Evolutionary conservation across 2,797 vertebrate species (phyloP).

Genomic region (Sebastes umbrosus): DNA sequence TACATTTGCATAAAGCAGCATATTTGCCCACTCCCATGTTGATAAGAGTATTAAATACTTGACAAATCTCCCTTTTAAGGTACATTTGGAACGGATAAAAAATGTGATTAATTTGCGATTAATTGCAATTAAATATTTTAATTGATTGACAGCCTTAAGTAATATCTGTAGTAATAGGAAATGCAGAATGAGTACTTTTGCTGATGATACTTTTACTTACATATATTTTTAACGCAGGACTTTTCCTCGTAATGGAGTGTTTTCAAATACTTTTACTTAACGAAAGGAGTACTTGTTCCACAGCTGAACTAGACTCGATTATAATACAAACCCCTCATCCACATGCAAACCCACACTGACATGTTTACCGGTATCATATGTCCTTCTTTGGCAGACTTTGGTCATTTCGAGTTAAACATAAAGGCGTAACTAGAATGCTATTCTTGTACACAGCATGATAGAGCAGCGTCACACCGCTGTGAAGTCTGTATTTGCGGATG

Average conservation of each 20-base stretch:
- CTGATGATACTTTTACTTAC: neutral
- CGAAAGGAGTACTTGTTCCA: neutral
- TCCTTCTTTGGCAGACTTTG: neutral
- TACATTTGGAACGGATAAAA: too few relatives aligned
- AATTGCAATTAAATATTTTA: too few relatives aligned
- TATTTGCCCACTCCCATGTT: too few relatives aligned
- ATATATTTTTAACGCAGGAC: neutral
- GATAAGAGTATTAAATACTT: too few relatives aligned
- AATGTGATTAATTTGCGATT: too few relatives aligned
- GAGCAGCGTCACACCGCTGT: conserved; percentile 57
- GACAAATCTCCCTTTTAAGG: too few relatives aligned
- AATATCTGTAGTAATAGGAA: too few relatives aligned
- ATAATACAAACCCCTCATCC: neutral
- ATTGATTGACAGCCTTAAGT: too few relatives aligned
- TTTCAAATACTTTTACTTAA: neutral
- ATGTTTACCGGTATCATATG: neutral
- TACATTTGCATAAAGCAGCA: too few relatives aligned
- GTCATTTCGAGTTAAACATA: conserved; percentile 4
- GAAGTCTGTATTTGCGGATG: conserved; percentile 60
- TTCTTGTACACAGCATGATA: conserved; percentile 69
- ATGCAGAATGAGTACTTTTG: neutral
- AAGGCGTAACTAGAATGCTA: conserved; percentile 26
- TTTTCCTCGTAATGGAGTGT: too few relatives aligned
- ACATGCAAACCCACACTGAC: neutral
- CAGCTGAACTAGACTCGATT: neutral